phyloP scores from a whole-genome alignment of 2,113 vertebrate genomes.

The cat (Felis catus) region F.catus_Fca126_mat1.0 CM031423.1:31306501-31307000 shows the following conservation, averaged over 20 bases:
- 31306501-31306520: background rate
- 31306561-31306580: background rate
- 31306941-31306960: background rate
- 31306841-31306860: conserved; percentile 64
- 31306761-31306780: conserved; percentile 71
- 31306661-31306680: conserved; percentile 52
- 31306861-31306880: conserved; percentile 79
- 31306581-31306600: background rate
- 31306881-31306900: conserved; percentile 74
- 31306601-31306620: conserved; percentile 33
- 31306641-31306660: conserved; percentile 52
- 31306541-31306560: background rate
- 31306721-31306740: conserved; percentile 64
- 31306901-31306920: conserved; percentile 58
- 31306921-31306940: conserved; percentile 70
- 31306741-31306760: conserved; percentile 67
- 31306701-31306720: conserved; percentile 59
- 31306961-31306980: conserved; percentile 52
- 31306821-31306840: conserved; percentile 38
- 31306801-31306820: conserved; percentile 75
- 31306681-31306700: conserved; percentile 31
- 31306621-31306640: conserved; percentile 50
- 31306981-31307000: conserved; percentile 40
- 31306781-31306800: conserved; percentile 78
- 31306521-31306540: background rate